Percentiles rank a stretch among this genome's conserved stretches.
Conservation (phyloP, 2,797 vertebrate species). For the Sebastes steindachneri region DNA sequence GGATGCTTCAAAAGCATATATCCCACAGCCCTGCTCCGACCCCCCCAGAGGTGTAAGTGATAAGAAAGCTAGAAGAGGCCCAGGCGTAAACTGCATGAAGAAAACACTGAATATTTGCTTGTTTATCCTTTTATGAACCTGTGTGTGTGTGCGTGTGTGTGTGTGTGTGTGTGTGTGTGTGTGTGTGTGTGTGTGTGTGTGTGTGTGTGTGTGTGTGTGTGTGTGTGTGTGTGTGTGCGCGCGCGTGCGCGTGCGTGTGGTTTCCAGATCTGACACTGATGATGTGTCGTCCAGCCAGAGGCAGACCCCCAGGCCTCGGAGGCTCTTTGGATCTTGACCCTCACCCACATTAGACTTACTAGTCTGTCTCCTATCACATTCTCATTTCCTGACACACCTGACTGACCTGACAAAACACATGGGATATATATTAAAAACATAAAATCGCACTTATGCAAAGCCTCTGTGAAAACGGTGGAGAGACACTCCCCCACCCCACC, state of each 20-base stretch:
- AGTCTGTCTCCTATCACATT: slow-evolving; percentile 25
- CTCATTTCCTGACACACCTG: slow-evolving; percentile 28
- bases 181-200: neutral
- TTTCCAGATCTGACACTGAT: slow-evolving; percentile 54
- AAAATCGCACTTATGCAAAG: neutral
- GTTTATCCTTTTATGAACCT: neutral
- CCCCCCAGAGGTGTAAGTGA: slow-evolving; percentile 48
- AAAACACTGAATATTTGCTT: neutral
- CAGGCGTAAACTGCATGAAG: neutral
- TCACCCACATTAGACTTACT: neutral
- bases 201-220: neutral
- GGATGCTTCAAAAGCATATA: slow-evolving; percentile 83
- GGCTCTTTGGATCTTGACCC: slow-evolving; percentile 27
- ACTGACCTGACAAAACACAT: slow-evolving; percentile 1
- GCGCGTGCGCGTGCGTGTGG: neutral
- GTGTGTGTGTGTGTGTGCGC: neutral
- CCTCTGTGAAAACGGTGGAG: neutral
- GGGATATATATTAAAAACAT: neutral
- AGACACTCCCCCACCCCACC: too few relatives aligned
- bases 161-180: neutral
- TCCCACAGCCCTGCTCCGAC: slow-evolving; percentile 41
- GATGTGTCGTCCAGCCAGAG: slow-evolving; percentile 62
- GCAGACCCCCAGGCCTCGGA: slow-evolving; percentile 35
- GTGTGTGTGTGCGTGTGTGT: neutral
- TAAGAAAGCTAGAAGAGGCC: slow-evolving; percentile 29